phyloP scores from a whole-genome alignment of 2,888 invertebrate genomes.

The Cabera pusaria region DNA sequence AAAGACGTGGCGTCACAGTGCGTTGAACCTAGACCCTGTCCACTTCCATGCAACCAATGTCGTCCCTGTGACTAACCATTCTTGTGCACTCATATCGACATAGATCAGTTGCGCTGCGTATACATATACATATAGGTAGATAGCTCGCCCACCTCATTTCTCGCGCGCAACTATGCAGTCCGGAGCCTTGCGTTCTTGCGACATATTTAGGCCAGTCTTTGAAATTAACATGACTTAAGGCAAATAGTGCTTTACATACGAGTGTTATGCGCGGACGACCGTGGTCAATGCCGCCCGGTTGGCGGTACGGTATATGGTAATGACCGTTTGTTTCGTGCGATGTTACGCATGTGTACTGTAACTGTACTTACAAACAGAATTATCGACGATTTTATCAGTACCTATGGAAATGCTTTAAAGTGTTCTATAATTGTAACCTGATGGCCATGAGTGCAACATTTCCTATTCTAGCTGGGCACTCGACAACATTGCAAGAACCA shows the following conservation, averaged over 20 bases:
- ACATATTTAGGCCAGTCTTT: slow-evolving; percentile 55
- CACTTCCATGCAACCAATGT: slow-evolving; percentile 60
- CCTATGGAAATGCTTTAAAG: slow-evolving; percentile 42
- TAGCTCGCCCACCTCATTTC: slow-evolving; percentile 51
- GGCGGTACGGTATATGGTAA: slow-evolving; percentile 59
- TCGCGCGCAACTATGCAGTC: slow-evolving; percentile 53
- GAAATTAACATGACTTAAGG: slow-evolving; percentile 63
- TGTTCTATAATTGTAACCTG: slow-evolving; percentile 35
- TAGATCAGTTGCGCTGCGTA: slow-evolving; percentile 26
- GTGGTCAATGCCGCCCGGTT: slow-evolving; percentile 62
- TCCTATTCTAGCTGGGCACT: slow-evolving; percentile 3
- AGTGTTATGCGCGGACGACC: slow-evolving; percentile 45
- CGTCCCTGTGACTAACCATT: slow-evolving; percentile 78
- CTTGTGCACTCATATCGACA: slow-evolving; percentile 60
- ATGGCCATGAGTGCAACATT: slow-evolving; percentile 25
- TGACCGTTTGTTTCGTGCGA: slow-evolving; percentile 50
- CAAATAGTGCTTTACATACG: slow-evolving; percentile 44
- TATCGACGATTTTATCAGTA: slow-evolving; percentile 44
- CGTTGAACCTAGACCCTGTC: slow-evolving; percentile 47
- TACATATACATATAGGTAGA: slow-evolving; percentile 38
- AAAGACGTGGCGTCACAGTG: slow-evolving; percentile 36
- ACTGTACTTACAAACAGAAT: slow-evolving; percentile 48
- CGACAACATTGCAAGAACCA: slow-evolving; percentile 4
- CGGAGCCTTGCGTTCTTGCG: slow-evolving; percentile 58
- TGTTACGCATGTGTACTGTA: slow-evolving; percentile 35